These are phyloP conservation scores for Protobothrops flavoviridis DNA, from an alignment of 2,113 vertebrate species.

Conservation along the genomic window DNA sequence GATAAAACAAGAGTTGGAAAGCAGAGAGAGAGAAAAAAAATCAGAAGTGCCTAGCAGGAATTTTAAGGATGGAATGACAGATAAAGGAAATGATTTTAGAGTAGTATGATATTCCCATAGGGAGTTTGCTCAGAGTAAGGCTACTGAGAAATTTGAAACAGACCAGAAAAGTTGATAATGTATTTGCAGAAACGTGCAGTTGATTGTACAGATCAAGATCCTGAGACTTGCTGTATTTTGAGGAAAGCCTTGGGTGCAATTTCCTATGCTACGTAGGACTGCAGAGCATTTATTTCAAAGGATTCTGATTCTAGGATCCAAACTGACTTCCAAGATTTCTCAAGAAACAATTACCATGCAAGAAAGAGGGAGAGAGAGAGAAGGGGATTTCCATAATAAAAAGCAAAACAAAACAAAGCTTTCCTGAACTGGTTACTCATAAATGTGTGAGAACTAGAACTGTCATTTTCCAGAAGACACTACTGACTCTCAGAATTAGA, in stretches of 20 bases:
- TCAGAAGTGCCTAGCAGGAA: neutral
- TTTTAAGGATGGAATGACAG: neutral
- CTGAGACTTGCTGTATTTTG: neutral
- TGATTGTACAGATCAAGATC: neutral
- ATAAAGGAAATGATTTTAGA: neutral
- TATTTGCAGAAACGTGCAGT: neutral
- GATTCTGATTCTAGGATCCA: neutral
- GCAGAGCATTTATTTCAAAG: neutral
- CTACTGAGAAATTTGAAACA: neutral
- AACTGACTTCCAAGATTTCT: neutral
- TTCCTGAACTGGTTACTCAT: neutral
- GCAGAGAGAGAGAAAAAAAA: neutral
- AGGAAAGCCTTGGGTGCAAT: neutral
- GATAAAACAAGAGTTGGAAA: neutral
- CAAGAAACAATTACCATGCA: neutral
- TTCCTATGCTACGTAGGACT: neutral
- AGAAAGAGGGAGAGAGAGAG: neutral
- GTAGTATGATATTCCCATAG: neutral
- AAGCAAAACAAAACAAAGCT: neutral
- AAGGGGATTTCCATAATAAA: neutral
- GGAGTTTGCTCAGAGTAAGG: neutral
- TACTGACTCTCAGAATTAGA: neutral
- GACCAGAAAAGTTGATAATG: neutral
- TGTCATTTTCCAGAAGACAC: neutral
- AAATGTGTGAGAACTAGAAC: neutral